phyloP scores from a whole-genome alignment of 2,888 invertebrate species.

The Acronicta alni region DNA sequence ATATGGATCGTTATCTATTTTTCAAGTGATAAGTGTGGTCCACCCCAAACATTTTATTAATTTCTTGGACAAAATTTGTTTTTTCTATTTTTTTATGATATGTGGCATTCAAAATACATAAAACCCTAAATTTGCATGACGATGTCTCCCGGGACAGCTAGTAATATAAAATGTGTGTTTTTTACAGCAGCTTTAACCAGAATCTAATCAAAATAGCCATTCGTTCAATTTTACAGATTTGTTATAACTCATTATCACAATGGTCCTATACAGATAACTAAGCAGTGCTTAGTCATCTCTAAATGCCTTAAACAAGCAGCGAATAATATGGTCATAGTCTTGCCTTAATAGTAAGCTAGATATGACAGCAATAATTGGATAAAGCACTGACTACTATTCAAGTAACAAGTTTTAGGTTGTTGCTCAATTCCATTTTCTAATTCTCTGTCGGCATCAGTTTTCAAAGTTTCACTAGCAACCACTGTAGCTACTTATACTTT shows the following conservation, averaged over 20 bases:
- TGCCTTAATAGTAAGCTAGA: conserved; percentile 11
- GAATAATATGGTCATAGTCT: conserved; percentile 13
- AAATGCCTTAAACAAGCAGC: conserved; percentile 7
- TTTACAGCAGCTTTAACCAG: neutral
- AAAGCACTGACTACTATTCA: neutral
- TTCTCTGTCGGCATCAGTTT: neutral
- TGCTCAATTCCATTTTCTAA: conserved; percentile 12
- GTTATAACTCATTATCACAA: neutral
- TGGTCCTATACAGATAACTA: conserved; percentile 22
- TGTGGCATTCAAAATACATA: too few relatives aligned
- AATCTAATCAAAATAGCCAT: neutral
- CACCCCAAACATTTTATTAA: too few relatives aligned
- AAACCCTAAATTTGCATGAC: too few relatives aligned
- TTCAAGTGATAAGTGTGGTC: too few relatives aligned
- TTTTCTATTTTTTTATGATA: too few relatives aligned
- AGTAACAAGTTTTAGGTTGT: neutral
- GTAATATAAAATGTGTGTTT: too few relatives aligned
- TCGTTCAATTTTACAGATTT: neutral
- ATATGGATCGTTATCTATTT: too few relatives aligned
- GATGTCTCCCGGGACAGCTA: too few relatives aligned
- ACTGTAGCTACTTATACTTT: too few relatives aligned
- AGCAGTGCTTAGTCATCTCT: conserved; percentile 32
- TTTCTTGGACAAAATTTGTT: too few relatives aligned
- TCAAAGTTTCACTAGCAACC: too few relatives aligned
- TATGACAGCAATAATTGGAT: conserved; percentile 33